These are phyloP conservation scores for Hemicentrotus pulcherrimus DNA, from an alignment of 35 echinoderm and acorn worm species.

Conservation along the genomic window DNA sequence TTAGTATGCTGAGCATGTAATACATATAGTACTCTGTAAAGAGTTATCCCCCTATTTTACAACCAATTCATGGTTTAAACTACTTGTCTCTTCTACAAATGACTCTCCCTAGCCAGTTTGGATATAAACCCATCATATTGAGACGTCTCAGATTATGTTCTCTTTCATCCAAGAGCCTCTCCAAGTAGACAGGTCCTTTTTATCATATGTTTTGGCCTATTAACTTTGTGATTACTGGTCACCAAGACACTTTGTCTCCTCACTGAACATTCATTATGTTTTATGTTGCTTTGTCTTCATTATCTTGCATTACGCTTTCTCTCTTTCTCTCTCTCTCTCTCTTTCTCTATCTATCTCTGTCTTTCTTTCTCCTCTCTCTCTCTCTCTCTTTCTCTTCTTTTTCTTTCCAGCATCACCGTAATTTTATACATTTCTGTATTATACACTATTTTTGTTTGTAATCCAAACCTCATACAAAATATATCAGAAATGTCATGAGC, in stretches of 20 bases:
- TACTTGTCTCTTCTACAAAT: neutral
- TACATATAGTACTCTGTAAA: neutral
- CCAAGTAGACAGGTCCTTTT: neutral
- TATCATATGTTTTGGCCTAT: constrained; percentile 18
- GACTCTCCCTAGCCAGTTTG: neutral
- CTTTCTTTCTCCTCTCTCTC: neutral
- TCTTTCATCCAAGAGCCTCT: neutral
- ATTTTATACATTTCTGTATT: too few relatives aligned
- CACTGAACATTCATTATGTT: neutral
- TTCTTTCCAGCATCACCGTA: too few relatives aligned
- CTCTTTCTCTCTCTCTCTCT: neutral
- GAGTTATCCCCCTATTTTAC: neutral
- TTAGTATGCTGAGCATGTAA: neutral
- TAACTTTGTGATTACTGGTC: constrained; percentile 20
- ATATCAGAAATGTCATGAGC: too few relatives aligned
- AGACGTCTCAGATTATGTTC: neutral
- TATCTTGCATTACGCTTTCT: neutral
- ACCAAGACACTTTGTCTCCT: neutral
- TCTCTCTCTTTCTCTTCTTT: neutral
- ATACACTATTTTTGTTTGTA: too few relatives aligned
- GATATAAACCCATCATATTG: neutral
- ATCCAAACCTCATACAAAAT: too few relatives aligned
- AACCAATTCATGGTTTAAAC: neutral
- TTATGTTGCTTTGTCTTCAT: neutral
- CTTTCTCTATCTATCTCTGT: neutral